A percentile compares a stretch with the other conserved stretches of the same genome.
These are phyloP conservation scores for Columba janthina DNA, from an alignment of 2,113 vertebrate genomes.

Conservation along the genomic window DNA sequence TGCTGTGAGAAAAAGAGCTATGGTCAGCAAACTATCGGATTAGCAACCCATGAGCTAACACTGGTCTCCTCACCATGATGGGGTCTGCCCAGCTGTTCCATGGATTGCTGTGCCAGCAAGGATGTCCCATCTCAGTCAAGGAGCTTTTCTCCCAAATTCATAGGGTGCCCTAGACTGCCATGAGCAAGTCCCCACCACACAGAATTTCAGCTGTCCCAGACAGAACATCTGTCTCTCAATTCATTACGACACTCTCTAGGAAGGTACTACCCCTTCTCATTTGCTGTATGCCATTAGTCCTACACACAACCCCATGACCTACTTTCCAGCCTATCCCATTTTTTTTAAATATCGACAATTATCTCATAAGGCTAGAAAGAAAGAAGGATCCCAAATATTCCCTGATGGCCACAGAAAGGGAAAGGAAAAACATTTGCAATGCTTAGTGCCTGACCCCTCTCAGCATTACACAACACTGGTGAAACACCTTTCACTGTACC, in stretches of 20 bases:
- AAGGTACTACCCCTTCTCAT: not conserved
- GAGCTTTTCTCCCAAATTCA: not conserved
- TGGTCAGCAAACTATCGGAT: not conserved
- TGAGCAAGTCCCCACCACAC: not conserved
- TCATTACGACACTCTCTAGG: not conserved
- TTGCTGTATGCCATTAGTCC: not conserved
- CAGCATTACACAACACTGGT: not conserved
- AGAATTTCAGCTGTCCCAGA: not conserved
- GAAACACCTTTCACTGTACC: not conserved
- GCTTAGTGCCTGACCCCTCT: not conserved
- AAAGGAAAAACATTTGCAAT: not conserved
- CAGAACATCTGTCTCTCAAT: not conserved
- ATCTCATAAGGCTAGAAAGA: not conserved
- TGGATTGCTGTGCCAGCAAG: not conserved
- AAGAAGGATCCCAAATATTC: not conserved
- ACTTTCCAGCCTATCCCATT: not conserved
- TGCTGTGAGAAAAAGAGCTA: not conserved
- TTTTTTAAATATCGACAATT: not conserved
- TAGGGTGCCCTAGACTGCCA: not conserved
- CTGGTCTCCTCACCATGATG: accelerated
- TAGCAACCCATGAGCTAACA: not conserved
- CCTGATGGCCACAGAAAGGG: not conserved
- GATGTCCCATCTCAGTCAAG: accelerated
- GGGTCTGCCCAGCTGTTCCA: not conserved
- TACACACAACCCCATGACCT: not conserved